phyloP scores from a whole-genome alignment of 2,888 invertebrate genomes.

The Drosophila robusta region DNA sequence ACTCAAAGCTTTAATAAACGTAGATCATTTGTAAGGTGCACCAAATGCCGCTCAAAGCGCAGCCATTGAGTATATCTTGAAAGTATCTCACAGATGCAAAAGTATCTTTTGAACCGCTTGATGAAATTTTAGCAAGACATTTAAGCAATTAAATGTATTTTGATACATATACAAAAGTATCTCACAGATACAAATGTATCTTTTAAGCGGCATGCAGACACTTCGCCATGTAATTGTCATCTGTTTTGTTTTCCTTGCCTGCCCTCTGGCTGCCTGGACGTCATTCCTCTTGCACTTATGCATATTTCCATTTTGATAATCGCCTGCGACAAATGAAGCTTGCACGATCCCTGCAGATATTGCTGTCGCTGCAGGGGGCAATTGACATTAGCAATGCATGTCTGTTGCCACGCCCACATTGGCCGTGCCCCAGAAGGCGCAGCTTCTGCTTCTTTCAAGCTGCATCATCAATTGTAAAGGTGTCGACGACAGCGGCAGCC shows the following conservation, averaged over 20 bases:
- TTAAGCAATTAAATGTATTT: neutral
- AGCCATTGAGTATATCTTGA: neutral
- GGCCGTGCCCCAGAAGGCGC: neutral
- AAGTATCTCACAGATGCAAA: neutral
- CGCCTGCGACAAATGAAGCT: conserved; percentile 5
- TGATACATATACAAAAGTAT: neutral
- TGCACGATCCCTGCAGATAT: conserved; percentile 11
- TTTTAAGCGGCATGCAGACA: neutral
- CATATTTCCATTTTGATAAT: conserved; percentile 18
- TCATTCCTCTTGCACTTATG: neutral
- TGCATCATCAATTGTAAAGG: conserved; percentile 21
- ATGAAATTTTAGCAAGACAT: neutral
- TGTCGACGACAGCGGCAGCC: conserved; percentile 11
- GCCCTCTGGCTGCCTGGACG: neutral
- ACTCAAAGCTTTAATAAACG: conserved; percentile 21
- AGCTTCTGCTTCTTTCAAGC: conserved; percentile 11
- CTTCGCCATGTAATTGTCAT: neutral
- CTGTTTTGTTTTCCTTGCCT: neutral
- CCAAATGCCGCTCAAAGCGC: conserved; percentile 5
- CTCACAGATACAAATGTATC: neutral
- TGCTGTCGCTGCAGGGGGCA: conserved; percentile 9
- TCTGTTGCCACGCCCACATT: conserved; percentile 39
- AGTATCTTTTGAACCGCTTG: neutral
- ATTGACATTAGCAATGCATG: conserved; percentile 36
- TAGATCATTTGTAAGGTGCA: conserved; percentile 33